Percentiles rank a stretch among this genome's conserved stretches.
These are phyloP conservation scores for Heliangelus exortis DNA, from an alignment of 2,797 vertebrate genomes.

Conservation along the genomic window DNA sequence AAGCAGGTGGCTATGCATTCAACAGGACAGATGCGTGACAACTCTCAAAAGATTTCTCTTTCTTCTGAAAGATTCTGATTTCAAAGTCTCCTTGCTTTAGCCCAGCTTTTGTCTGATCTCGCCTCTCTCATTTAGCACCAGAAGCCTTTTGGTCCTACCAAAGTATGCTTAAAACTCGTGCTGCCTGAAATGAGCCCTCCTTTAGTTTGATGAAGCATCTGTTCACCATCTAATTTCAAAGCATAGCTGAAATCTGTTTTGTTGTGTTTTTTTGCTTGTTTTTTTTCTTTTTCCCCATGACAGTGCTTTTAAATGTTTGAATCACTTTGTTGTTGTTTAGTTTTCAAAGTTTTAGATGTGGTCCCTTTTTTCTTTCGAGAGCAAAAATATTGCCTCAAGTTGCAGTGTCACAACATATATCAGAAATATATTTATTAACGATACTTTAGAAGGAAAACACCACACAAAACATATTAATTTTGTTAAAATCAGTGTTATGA, in stretches of 20 bases:
- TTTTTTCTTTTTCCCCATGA: neutral
- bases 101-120: constrained; percentile 29
- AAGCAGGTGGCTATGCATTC: neutral
- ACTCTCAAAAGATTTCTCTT: neutral
- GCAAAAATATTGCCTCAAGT: constrained; percentile 43
- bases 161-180: constrained; percentile 16
- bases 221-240: constrained; percentile 52
- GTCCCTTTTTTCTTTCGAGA: constrained; percentile 43
- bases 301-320: constrained; percentile 12
- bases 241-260: neutral
- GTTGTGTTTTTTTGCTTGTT: neutral
- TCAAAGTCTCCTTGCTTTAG: constrained; percentile 2
- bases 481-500: neutral
- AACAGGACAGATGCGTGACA: neutral
- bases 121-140: constrained; percentile 37
- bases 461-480: constrained; percentile 9
- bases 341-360: constrained; percentile 59
- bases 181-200: neutral
- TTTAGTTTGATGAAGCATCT: constrained; percentile 54
- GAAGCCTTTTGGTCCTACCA: constrained; percentile 26
- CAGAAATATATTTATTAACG: constrained; percentile 53
- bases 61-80: neutral
- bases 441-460: neutral
- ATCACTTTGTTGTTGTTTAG: constrained; percentile 56
- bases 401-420: constrained; percentile 42